Conservation (phyloP, 2,797 vertebrate genomes). For the Nothura maculosa region DNA sequence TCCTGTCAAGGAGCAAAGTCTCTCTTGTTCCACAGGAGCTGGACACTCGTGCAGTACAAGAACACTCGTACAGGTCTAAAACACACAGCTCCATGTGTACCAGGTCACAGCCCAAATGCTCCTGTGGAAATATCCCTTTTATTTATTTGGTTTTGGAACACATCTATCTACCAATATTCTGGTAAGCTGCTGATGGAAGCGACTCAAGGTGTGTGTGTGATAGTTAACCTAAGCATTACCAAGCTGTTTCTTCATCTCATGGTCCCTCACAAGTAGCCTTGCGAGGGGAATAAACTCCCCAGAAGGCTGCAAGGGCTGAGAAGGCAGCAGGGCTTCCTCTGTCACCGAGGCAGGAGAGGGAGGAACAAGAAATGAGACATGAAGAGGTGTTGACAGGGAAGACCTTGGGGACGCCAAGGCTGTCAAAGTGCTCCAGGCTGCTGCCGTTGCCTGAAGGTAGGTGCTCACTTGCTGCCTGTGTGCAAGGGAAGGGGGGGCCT, state of each 20-base stretch:
- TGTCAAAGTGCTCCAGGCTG: not conserved
- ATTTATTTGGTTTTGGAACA: not conserved
- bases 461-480: not conserved
- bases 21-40: not conserved
- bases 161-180: not conserved
- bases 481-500: not conserved
- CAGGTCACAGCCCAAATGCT: not conserved
- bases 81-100: fast-evolving
- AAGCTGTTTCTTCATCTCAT: not conserved
- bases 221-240: not conserved
- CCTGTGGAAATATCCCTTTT: not conserved
- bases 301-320: not conserved
- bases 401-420: not conserved
- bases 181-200: not conserved
- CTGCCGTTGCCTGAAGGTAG: not conserved
- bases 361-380: not conserved
- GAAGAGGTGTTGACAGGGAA: not conserved
- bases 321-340: not conserved
- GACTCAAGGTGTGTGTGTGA: fast-evolving
- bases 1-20: not conserved
- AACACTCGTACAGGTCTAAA: not conserved
- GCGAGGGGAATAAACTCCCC: not conserved
- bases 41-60: not conserved
- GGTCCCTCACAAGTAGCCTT: not conserved
- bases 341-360: not conserved